Conservation (phyloP, 2,797 vertebrate genomes). For the Pangasius mekongensis region DNA sequence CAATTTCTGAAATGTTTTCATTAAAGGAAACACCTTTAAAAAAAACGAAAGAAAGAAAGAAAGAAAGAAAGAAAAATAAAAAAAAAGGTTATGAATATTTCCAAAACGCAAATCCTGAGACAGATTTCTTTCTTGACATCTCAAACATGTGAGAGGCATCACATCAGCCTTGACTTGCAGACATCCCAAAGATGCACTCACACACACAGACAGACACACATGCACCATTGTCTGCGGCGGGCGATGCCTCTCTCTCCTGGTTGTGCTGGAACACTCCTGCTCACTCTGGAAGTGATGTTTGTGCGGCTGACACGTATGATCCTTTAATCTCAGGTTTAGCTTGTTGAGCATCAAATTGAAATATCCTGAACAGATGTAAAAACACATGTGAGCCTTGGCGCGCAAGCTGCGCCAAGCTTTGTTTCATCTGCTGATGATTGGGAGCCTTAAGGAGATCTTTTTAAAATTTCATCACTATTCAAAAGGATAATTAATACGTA, state of each 20-base stretch:
- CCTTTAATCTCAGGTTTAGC: conserved; percentile 92
- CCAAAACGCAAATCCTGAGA: conserved; percentile 75
- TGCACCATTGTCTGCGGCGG: conserved; percentile 48
- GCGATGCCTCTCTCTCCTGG: conserved; percentile 63
- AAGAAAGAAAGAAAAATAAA: neutral
- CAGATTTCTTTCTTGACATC: conserved; percentile 70
- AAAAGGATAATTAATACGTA: conserved; percentile 99
- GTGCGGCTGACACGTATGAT: conserved; percentile 82
- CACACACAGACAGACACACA: conserved; percentile 37
- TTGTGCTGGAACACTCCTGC: conserved; percentile 74
- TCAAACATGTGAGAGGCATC: conserved; percentile 61
- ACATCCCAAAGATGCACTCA: conserved; percentile 69
- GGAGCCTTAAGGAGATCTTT: conserved; percentile 97
- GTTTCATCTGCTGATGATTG: conserved; percentile 96
- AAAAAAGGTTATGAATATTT: conserved; percentile 78
- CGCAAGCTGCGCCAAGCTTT: conserved; percentile 93
- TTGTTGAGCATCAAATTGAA: conserved; percentile 97
- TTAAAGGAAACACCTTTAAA: conserved; percentile 75
- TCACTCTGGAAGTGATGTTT: conserved; percentile 78
- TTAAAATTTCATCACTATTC: conserved; percentile 99
- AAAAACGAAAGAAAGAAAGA: neutral
- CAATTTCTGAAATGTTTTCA: conserved; percentile 81
- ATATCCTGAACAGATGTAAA: conserved; percentile 99
- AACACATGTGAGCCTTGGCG: conserved; percentile 93
- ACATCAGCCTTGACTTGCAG: conserved; percentile 76